These are phyloP conservation scores for Melanostoma mellinum DNA, from an alignment of 2,888 invertebrate species.

Conservation along the genomic window DNA sequence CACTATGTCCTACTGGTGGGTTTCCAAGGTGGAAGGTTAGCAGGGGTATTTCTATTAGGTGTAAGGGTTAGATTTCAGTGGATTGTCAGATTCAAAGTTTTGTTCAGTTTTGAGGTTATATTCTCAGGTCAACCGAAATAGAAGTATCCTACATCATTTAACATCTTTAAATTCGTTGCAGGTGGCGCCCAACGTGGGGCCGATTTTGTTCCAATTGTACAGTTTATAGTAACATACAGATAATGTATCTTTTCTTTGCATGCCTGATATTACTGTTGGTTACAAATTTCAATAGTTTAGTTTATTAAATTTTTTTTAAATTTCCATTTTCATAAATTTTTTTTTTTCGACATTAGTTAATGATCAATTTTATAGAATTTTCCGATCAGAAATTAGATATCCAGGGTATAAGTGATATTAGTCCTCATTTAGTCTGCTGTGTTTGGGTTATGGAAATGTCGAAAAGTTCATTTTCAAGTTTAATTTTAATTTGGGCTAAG, in stretches of 20 bases:
- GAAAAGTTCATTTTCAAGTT: neutral
- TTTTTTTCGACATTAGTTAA: no score
- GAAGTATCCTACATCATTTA: no score
- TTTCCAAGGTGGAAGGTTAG: neutral
- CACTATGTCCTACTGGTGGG: neutral
- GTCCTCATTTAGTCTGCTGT: slow-evolving; percentile 14
- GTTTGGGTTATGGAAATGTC: neutral
- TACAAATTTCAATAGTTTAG: neutral
- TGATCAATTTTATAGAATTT: no score
- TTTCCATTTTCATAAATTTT: neutral
- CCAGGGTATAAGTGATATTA: neutral
- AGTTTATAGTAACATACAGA: neutral
- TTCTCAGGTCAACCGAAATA: no score
- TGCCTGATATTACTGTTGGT: neutral
- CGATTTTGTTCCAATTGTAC: neutral
- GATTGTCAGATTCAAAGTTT: no score
- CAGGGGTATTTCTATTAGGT: neutral
- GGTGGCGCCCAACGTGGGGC: slow-evolving; percentile 20
- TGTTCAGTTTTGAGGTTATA: no score
- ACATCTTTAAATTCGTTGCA: neutral
- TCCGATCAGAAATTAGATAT: neutral
- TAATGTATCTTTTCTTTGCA: neutral
- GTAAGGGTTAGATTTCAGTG: no score
- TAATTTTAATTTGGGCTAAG: neutral
- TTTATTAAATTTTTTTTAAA: neutral